Conservation (phyloP, 2,888 invertebrate species). For the Ornithoptera priamus region DNA sequence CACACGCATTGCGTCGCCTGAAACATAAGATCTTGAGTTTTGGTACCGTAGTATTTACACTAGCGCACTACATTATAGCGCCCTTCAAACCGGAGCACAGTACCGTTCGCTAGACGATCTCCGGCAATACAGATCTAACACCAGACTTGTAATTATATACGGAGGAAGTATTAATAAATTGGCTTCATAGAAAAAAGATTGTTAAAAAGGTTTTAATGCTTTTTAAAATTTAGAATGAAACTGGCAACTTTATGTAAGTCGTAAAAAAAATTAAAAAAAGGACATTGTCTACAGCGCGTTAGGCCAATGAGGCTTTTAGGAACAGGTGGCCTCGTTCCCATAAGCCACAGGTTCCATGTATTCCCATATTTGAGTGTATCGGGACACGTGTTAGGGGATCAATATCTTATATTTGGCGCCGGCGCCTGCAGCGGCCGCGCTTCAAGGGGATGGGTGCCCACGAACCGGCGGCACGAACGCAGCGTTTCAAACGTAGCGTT, state of each 20-base stretch:
- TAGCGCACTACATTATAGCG: too few species aligned
- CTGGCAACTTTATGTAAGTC: neutral
- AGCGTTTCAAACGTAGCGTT: slow-evolving; percentile 26
- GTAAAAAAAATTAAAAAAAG: neutral
- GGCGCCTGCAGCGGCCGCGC: slow-evolving; percentile 51
- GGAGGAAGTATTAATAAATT: too few species aligned
- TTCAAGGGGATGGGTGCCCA: slow-evolving; percentile 35
- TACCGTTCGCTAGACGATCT: too few species aligned
- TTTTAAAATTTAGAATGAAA: too few species aligned
- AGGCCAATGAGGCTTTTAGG: slow-evolving; percentile 60
- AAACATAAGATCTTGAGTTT: too few species aligned
- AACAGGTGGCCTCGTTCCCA: slow-evolving; percentile 70
- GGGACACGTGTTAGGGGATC: slow-evolving; percentile 69
- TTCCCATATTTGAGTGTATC: slow-evolving; percentile 34
- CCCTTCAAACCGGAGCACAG: too few species aligned
- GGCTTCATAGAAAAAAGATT: too few species aligned
- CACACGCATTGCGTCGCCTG: too few species aligned
- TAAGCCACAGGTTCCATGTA: slow-evolving; percentile 49
- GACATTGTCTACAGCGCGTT: slow-evolving; percentile 41
- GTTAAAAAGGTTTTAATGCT: too few species aligned
- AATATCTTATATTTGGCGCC: slow-evolving; percentile 69
- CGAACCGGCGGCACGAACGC: slow-evolving; percentile 31
- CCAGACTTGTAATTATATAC: too few species aligned
- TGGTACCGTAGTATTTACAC: too few species aligned
- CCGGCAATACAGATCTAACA: too few species aligned